phyloP scores from a whole-genome alignment of 2,797 vertebrate species.

The Schizothorax lantsangensis region DNA sequence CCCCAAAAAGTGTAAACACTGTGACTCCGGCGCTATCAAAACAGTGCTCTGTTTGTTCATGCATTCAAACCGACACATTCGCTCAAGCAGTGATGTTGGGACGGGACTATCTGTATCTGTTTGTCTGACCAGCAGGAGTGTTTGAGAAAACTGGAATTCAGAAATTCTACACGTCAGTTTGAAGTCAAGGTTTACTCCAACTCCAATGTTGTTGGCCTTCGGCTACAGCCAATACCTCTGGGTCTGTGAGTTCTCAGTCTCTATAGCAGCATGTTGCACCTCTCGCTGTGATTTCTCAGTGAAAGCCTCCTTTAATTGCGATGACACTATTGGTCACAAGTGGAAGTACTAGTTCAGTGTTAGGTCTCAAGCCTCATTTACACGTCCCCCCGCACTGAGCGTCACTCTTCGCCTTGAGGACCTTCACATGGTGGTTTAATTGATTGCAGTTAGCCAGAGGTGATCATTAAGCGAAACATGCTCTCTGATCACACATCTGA shows the following conservation, averaged over 20 bases:
- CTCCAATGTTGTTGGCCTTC: slow-evolving; percentile 57
- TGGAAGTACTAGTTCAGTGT: slow-evolving; percentile 58
- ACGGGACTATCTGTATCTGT: not conserved
- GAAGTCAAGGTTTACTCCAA: slow-evolving; percentile 50
- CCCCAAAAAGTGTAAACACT: not conserved
- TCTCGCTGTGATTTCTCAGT: slow-evolving; percentile 17
- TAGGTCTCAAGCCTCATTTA: slow-evolving; percentile 68
- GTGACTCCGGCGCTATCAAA: not conserved
- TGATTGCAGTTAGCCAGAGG: slow-evolving; percentile 70
- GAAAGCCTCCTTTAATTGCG: slow-evolving; percentile 64
- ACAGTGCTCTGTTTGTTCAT: not conserved
- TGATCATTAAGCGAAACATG: slow-evolving; percentile 72
- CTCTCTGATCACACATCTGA: slow-evolving; percentile 67
- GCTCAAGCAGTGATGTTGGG: not conserved
- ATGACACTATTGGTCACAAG: slow-evolving; percentile 63
- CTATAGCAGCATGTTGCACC: slow-evolving; percentile 47
- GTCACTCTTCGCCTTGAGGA: slow-evolving; percentile 60
- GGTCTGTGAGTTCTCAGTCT: slow-evolving; percentile 50
- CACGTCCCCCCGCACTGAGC: slow-evolving; percentile 58
- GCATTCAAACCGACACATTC: not conserved
- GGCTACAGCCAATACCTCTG: slow-evolving; percentile 43
- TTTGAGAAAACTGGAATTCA: not conserved
- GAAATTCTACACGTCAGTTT: not conserved
- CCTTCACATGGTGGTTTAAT: slow-evolving; percentile 72
- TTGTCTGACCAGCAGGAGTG: not conserved